phyloP scores from a whole-genome alignment of 2,888 invertebrate species.

The Palloptera scutellata region DNA sequence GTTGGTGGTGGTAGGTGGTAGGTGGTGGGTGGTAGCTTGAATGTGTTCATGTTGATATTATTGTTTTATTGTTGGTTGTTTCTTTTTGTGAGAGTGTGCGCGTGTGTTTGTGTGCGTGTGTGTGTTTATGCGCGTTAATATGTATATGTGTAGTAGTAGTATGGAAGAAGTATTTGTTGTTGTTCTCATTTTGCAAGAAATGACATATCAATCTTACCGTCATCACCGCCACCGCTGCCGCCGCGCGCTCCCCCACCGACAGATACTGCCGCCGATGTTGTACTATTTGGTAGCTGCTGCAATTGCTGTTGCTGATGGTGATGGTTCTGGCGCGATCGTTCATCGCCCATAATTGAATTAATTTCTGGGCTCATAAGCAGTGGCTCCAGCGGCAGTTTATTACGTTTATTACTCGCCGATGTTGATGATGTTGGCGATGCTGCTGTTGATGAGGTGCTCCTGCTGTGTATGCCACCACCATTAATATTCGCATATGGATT shows the following conservation, averaged over 20 bases:
- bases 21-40: not conserved
- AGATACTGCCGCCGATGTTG: conserved; percentile 36
- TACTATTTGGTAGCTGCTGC: conserved; percentile 34
- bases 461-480: conserved; percentile 38
- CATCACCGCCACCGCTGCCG: conserved; percentile 40
- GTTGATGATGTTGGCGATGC: conserved; percentile 27
- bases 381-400: conserved; percentile 58
- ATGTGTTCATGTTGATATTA: not conserved
- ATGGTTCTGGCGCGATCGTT: conserved; percentile 50
- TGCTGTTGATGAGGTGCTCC: conserved; percentile 38
- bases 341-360: conserved; percentile 71
- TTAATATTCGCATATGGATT: conserved; percentile 53
- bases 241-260: conserved; percentile 40
- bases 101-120: conserved; percentile 15
- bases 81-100: conserved; percentile 14
- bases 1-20: too few species aligned
- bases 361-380: conserved; percentile 72
- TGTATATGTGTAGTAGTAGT: conserved; percentile 28
- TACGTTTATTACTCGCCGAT: conserved; percentile 24
- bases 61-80: not conserved
- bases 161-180: conserved; percentile 10
- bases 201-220: conserved; percentile 48
- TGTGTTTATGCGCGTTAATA: conserved; percentile 23
- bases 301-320: conserved; percentile 31
- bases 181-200: conserved; percentile 36